These are phyloP conservation scores for Prosapia bicincta DNA, from an alignment of 2,888 invertebrate species.

Conservation along the genomic window DNA sequence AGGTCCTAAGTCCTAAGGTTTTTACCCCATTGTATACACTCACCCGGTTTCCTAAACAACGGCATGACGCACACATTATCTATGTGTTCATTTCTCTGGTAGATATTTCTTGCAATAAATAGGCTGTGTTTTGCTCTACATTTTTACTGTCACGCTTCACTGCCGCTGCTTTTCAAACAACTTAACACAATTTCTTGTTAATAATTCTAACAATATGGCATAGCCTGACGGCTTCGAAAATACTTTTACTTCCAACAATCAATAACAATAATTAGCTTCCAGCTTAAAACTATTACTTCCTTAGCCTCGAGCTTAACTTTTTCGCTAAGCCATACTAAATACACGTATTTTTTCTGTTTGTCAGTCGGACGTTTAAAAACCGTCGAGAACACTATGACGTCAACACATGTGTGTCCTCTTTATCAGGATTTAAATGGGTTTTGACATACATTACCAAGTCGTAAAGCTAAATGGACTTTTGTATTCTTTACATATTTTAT, in stretches of 20 bases:
- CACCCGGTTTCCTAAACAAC: too few relatives aligned
- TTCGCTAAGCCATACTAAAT: too few relatives aligned
- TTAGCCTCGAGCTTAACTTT: neutral
- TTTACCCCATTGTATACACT: too few relatives aligned
- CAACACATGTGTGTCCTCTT: too few relatives aligned
- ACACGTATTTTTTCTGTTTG: too few relatives aligned
- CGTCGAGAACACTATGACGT: too few relatives aligned
- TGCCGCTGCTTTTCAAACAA: neutral
- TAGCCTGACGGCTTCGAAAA: neutral
- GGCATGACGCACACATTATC: neutral
- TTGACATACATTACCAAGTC: too few relatives aligned
- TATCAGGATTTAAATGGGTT: too few relatives aligned
- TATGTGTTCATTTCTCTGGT: neutral
- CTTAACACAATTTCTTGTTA: neutral
- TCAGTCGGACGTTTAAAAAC: too few relatives aligned
- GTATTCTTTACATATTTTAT: too few relatives aligned
- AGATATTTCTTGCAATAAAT: neutral
- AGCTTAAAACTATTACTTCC: neutral
- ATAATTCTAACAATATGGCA: neutral
- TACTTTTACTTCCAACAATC: neutral
- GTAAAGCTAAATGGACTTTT: too few relatives aligned
- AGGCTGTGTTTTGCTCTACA: neutral
- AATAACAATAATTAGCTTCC: neutral
- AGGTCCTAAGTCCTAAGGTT: too few relatives aligned
- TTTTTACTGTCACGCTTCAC: neutral